Evolutionary conservation across 2,888 invertebrate genomes (phyloP).

Genomic region (Deladenus siricidicola): DNA sequence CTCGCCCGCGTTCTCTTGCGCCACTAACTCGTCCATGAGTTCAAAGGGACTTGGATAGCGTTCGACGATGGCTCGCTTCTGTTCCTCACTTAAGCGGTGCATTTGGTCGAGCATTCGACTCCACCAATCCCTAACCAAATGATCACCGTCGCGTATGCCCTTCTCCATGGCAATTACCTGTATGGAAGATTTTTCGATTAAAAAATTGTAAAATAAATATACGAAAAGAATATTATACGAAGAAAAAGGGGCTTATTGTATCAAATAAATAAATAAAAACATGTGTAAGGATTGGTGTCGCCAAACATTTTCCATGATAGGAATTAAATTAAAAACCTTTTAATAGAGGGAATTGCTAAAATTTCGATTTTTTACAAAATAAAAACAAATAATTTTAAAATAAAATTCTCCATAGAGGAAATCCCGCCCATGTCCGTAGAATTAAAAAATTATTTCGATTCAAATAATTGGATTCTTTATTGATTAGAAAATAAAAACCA

Average conservation of each 20-base stretch:
- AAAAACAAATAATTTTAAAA: no score
- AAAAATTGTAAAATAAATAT: background rate
- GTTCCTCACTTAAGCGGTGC: constrained; percentile 32
- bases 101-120: constrained; percentile 28
- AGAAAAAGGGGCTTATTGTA: no score
- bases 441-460: no score
- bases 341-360: no score
- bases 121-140: constrained; percentile 31
- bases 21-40: constrained; percentile 26
- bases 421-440: no score
- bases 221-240: no score
- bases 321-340: no score
- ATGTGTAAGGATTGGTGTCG: background rate
- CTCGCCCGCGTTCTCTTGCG: constrained; percentile 11
- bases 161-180: constrained; percentile 23
- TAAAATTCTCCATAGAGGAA: background rate
- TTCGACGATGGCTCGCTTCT: constrained; percentile 24
- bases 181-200: background rate
- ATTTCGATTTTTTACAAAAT: no score
- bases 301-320: no score
- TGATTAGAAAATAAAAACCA: no score
- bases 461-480: no score
- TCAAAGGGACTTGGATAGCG: constrained; percentile 32
- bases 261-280: background rate
- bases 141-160: constrained; percentile 30